Evolutionary conservation across 2,888 invertebrate genomes (phyloP), one percentile per base, ranked within the genome.

Genomic region (Drosophila testacea): DNA sequence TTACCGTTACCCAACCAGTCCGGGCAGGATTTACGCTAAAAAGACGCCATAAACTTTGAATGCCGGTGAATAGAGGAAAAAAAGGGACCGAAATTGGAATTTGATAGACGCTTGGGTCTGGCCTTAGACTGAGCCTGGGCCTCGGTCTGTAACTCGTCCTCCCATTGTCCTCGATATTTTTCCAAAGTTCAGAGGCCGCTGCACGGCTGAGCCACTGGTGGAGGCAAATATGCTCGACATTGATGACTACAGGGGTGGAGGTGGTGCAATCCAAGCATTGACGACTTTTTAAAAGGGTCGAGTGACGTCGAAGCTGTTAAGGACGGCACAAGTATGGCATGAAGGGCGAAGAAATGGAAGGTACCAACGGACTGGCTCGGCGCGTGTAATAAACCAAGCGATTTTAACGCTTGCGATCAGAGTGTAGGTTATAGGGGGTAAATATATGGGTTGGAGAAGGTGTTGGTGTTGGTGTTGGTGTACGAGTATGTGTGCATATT

Each of bases 271-370:
- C 70, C 82, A 67, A 81, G 86, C 88, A 85, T 85, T 85, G 85
- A 85, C 90, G 85, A 85, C 90, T 89, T 89, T 85, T 85, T 85
- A 85, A 85, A 89, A 85, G 85, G 89, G 85, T 85, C 85, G 83
- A 75, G 66, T 78, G 69, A 81, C 81, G 68, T 79, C 76, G 81
- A 59, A 61, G 73, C 66, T 70, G 88, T 70, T 74, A 68, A 73
- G 83, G 66, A 67, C 38, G 55, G 42, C 47, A 54, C 76, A 76
- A 54, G 47, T 63, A 68, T 54, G 30, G 32, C 39, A 34, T 13
- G 52, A 13, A 46, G 47, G 39, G 52, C 13, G 28, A 7, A 6
- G 13, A 22, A 6, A n/a, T 32, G 32, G 36, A 22, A 11, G 36
- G 44, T 28, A 51, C 48, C 28, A n/a, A 32, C 56, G 61, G 67